Conservation (phyloP, 2,888 invertebrate genomes). For the Drosophila affinis region DNA sequence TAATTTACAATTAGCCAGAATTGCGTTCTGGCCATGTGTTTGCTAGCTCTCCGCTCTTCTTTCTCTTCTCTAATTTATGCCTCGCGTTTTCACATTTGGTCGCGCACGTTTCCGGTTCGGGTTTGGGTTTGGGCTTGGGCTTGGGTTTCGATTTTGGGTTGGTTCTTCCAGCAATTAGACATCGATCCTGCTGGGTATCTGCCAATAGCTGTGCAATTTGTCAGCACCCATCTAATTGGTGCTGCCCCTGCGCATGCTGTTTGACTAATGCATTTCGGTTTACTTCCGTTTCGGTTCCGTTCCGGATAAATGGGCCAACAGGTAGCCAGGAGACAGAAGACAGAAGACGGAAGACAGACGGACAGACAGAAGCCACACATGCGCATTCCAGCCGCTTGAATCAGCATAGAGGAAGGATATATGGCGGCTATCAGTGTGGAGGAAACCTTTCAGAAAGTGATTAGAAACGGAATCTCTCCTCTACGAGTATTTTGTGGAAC, state of each 20-base stretch:
- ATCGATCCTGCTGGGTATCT: slow-evolving; percentile 23
- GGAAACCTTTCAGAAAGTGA: not conserved
- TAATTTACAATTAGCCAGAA: slow-evolving; percentile 78
- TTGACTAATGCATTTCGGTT: slow-evolving; percentile 70
- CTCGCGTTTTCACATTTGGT: slow-evolving; percentile 77
- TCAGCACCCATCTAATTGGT: slow-evolving; percentile 78
- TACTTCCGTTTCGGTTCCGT: slow-evolving; percentile 71
- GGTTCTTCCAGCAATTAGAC: slow-evolving; percentile 35
- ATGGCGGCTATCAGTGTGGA: slow-evolving; percentile 2
- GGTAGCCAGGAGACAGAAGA: slow-evolving; percentile 49
- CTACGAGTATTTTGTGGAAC: not conserved
- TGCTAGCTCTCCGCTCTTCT: not conserved
- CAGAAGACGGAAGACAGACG: not conserved
- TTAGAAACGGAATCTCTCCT: slow-evolving; percentile 4
- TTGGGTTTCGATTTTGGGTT: slow-evolving; percentile 5
- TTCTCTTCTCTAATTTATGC: slow-evolving; percentile 65
- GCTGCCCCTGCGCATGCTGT: slow-evolving; percentile 65
- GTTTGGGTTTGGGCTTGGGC: not conserved
- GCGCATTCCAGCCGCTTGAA: slow-evolving; percentile 52
- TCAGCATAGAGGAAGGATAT: slow-evolving; percentile 33
- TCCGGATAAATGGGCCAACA: slow-evolving; percentile 60
- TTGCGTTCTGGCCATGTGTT: slow-evolving; percentile 51
- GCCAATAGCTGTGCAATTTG: slow-evolving; percentile 79
- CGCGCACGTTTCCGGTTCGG: slow-evolving; percentile 71
- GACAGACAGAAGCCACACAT: slow-evolving; percentile 2